These are phyloP conservation scores for Caenorhabditis macrosperma DNA, from an alignment of 2,888 invertebrate species.

Conservation along the genomic window DNA sequence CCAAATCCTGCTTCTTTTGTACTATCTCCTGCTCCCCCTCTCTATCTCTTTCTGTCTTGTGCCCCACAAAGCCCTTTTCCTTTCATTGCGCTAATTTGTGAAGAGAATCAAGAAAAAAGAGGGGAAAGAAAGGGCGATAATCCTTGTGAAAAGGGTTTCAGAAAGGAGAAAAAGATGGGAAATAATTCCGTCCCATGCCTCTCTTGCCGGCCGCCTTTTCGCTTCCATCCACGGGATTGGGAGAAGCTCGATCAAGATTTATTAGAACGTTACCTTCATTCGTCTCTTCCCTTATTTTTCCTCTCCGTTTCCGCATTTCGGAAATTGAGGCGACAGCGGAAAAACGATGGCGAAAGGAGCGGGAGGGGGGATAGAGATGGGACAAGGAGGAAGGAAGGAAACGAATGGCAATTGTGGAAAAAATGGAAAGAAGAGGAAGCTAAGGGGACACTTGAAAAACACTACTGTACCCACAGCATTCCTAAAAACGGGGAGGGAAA, in stretches of 20 bases:
- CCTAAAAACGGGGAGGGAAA: not conserved
- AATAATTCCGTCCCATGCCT: constrained; percentile 11
- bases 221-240: constrained; percentile 27
- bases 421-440: constrained; percentile 3
- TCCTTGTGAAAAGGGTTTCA: constrained; percentile 39
- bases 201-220: not conserved
- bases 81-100: not conserved
- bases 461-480: constrained; percentile 34
- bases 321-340: constrained; percentile 20
- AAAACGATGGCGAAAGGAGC: too few species aligned
- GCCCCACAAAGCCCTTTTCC: not conserved
- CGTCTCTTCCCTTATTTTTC: not conserved
- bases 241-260: constrained; percentile 39
- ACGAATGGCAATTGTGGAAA: constrained; percentile 30
- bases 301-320: constrained; percentile 16
- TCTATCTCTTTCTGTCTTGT: too few species aligned
- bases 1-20: too few species aligned
- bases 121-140: constrained; percentile 19
- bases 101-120: not conserved
- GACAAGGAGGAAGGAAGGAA: constrained; percentile 13
- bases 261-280: constrained; percentile 25
- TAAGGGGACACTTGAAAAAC: constrained; percentile 39
- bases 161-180: not conserved
- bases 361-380: too few species aligned
- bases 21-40: too few species aligned